Evolutionary conservation across 1,140 invertebrate species (phyloP).

Genomic region (Nautilus pompilius): DNA sequence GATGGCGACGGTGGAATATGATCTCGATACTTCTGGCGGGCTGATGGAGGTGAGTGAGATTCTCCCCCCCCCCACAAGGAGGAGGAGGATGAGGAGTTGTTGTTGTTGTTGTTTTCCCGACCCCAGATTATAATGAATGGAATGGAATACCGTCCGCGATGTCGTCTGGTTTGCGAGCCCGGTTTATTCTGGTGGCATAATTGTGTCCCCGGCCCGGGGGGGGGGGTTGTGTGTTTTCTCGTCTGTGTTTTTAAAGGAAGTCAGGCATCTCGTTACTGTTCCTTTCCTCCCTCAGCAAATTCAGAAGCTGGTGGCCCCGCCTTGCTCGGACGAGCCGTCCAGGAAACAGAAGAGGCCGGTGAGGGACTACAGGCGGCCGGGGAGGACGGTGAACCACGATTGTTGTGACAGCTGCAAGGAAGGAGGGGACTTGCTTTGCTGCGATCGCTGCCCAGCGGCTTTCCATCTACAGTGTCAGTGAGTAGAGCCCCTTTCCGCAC

Average conservation of each 20-base stretch:
- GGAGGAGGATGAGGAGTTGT: no score
- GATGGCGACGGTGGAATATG: conserved; percentile 57
- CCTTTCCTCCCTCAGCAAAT: conserved; percentile 68
- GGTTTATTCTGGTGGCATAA: no score
- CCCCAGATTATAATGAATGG: no score
- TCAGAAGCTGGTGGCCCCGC: conserved; percentile 80
- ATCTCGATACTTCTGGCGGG: conserved; percentile 64
- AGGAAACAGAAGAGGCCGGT: conserved; percentile 58
- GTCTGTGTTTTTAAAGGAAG: neutral
- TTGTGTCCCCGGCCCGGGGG: no score
- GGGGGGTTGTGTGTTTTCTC: neutral
- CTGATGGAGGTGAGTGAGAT: conserved; percentile 66
- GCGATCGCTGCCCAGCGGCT: conserved; percentile 89
- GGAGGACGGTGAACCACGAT: conserved; percentile 88
- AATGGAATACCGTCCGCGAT: no score
- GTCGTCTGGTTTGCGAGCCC: no score
- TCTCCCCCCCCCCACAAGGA: no score
- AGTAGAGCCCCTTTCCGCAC: conserved; percentile 57
- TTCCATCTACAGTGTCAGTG: conserved; percentile 94
- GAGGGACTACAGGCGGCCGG: conserved; percentile 77
- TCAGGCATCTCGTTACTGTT: neutral
- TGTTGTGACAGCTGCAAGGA: conserved; percentile 81
- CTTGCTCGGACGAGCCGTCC: conserved; percentile 66
- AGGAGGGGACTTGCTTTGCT: conserved; percentile 92
- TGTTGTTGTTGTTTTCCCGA: no score